Conservation (phyloP, 2,797 vertebrate genomes). For the Gambelia wislizenii region DNA sequence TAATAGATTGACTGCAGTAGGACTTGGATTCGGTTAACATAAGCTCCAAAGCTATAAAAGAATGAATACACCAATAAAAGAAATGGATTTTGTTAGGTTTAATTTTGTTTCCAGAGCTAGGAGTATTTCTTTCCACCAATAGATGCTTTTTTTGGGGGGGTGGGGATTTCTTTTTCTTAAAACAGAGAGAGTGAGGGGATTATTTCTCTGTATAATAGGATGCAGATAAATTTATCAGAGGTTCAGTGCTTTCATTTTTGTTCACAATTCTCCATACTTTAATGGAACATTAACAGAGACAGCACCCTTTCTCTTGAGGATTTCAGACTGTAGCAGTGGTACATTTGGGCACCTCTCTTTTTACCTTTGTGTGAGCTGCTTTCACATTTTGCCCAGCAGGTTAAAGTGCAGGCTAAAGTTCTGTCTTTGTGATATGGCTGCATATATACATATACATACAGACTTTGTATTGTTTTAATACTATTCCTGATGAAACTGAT, state of each 20-base stretch:
- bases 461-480: background rate
- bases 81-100: constrained; percentile 28
- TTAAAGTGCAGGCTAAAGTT: background rate
- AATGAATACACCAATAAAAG: constrained; percentile 30
- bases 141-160: background rate
- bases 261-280: background rate
- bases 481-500: background rate
- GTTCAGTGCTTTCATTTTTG: background rate
- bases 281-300: background rate
- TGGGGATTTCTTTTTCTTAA: background rate
- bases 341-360: background rate
- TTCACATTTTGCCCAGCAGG: background rate
- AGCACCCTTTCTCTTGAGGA: too few species aligned
- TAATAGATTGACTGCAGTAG: constrained; percentile 10
- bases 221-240: background rate
- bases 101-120: constrained; percentile 30
- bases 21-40: constrained; percentile 6
- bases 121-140: constrained; percentile 14
- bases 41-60: constrained; percentile 24
- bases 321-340: background rate
- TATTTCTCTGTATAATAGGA: background rate
- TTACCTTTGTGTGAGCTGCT: background rate
- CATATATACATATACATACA: too few species aligned
- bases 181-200: background rate
- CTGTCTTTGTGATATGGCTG: background rate